Percentiles rank a stretch among this genome's conserved stretches.
phyloP scores from a whole-genome alignment of 1,140 invertebrate species.

The Diploscapter pachys region DNA sequence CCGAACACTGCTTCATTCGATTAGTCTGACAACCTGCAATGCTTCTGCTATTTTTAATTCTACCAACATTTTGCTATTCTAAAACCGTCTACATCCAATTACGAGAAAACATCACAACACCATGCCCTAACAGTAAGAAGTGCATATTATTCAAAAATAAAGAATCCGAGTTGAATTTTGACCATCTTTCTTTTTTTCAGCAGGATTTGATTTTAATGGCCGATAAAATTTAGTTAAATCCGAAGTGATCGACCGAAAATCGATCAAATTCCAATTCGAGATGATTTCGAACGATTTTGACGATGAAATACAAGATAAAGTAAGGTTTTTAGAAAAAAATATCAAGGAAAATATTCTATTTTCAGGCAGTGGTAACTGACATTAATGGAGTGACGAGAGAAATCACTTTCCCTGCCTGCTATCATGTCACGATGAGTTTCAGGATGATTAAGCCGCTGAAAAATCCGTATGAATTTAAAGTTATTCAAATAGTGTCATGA shows the following conservation, averaged over 20 bases:
- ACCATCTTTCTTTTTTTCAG: constrained; percentile 2
- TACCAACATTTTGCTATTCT: not conserved
- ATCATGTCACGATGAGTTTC: constrained; percentile 35
- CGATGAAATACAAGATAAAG: constrained; percentile 7
- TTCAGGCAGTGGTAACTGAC: constrained; percentile 35
- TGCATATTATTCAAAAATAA: too few relatives aligned
- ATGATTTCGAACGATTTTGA: constrained; percentile 13
- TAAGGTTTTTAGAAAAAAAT: not conserved
- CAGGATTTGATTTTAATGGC: not conserved
- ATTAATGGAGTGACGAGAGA: constrained; percentile 32
- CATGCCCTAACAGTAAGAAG: constrained; percentile 35
- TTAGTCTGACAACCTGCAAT: too few relatives aligned
- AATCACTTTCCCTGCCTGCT: constrained; percentile 42
- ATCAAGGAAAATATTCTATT: too few relatives aligned
- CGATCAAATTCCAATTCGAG: constrained; percentile 28
- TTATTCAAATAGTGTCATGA: not conserved
- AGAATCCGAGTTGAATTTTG: too few relatives aligned
- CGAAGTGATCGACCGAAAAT: constrained; percentile 31
- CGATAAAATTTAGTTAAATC: constrained; percentile 26
- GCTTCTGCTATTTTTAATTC: not conserved
- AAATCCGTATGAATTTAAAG: constrained; percentile 19
- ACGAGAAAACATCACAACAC: constrained; percentile 32
- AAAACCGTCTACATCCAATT: constrained; percentile 25
- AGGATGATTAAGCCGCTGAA: constrained; percentile 31
- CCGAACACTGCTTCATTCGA: too few relatives aligned